These are phyloP conservation scores for Cephus runcator DNA, from an alignment of 2,888 invertebrate species.

Conservation along the genomic window DNA sequence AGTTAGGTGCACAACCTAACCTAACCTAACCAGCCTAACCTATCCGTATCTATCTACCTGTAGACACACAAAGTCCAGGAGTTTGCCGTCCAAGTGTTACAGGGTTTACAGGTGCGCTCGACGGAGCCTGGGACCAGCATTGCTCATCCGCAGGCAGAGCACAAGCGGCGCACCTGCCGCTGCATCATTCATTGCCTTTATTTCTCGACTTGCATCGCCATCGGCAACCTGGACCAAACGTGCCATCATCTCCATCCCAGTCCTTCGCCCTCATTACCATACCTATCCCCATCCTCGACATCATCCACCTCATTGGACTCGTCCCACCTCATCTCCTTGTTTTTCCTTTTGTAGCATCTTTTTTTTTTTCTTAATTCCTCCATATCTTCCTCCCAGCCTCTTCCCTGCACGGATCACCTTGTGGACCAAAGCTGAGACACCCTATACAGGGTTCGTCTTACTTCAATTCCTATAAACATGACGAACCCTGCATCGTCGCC, in stretches of 20 bases:
- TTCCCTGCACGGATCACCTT: not conserved
- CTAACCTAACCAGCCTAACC: not conserved
- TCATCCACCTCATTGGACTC: slow-evolving; percentile 9
- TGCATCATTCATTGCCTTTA: slow-evolving; percentile 53
- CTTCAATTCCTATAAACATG: no score
- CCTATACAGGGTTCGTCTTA: not conserved
- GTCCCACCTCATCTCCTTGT: slow-evolving; percentile 5
- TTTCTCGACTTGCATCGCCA: slow-evolving; percentile 27
- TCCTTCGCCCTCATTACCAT: slow-evolving; percentile 29
- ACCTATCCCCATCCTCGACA: slow-evolving; percentile 14
- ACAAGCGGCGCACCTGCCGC: slow-evolving; percentile 48
- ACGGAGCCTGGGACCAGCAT: slow-evolving; percentile 50
- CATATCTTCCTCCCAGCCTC: not conserved
- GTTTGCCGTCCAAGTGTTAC: slow-evolving; percentile 15
- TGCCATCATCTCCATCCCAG: slow-evolving; percentile 25
- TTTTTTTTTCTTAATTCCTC: not conserved
- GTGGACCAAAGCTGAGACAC: not conserved
- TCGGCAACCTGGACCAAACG: slow-evolving; percentile 29
- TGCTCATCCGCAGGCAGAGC: slow-evolving; percentile 48
- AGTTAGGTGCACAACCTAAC: not conserved
- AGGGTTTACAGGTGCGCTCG: slow-evolving; percentile 37
- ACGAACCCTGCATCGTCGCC: no score
- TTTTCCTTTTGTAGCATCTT: not conserved
- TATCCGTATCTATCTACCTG: not conserved
- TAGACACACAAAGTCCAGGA: not conserved